Conservation (phyloP, 2,888 invertebrate species). For the Saturnia japonica region DNA sequence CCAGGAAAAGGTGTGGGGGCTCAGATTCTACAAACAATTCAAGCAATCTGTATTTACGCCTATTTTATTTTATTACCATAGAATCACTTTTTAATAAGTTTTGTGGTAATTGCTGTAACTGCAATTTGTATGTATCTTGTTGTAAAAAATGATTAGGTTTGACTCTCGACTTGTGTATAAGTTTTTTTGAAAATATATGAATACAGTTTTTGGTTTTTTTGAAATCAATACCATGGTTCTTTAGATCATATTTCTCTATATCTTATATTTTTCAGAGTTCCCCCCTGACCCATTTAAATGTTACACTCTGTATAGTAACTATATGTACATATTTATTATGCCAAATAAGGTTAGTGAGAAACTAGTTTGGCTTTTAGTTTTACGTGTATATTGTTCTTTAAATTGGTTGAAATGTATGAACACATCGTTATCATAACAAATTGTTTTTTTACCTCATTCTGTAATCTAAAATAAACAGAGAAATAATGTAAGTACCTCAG, state of each 20-base stretch:
- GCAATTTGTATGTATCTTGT: constrained; percentile 4
- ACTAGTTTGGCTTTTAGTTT: constrained; percentile 8
- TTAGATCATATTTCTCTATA: too few species aligned
- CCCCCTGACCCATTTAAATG: too few species aligned
- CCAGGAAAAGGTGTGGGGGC: neutral
- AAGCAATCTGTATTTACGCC: neutral
- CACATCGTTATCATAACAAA: constrained; percentile 1
- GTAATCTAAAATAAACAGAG: constrained; percentile 10
- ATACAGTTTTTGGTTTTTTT: too few species aligned
- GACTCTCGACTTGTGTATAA: too few species aligned
- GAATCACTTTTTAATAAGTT: constrained; percentile 7
- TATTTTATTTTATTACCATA: neutral
- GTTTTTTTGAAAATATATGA: too few species aligned
- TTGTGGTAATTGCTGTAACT: neutral
- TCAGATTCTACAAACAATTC: neutral
- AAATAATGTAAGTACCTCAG: neutral
- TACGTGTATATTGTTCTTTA: constrained; percentile 5
- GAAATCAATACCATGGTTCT: too few species aligned
- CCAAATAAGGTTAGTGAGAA: constrained; percentile 15
- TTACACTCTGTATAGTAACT: neutral
- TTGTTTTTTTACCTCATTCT: constrained; percentile 18
- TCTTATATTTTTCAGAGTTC: too few species aligned
- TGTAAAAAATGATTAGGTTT: too few species aligned
- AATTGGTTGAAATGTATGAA: constrained; percentile 19
- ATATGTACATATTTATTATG: constrained; percentile 5